Base-by-base conservation (phyloP, 2,888 invertebrate species). In the Oscheius sp. region DNA sequence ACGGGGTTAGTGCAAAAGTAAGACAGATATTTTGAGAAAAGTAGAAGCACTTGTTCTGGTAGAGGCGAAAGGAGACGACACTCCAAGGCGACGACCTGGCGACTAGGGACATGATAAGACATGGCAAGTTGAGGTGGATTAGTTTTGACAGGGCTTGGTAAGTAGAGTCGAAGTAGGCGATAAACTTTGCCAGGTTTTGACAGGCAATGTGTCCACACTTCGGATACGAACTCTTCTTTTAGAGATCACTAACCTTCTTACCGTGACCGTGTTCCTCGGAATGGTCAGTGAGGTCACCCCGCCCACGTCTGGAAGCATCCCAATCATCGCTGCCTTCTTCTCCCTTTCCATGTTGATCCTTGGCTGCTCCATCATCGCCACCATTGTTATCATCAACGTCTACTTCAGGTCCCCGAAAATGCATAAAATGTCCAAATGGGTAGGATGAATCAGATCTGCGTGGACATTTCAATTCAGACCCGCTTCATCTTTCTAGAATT, bases 301-400 rank as follows among this genome's bases (percentile, higher is more conserved):
- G 91, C 95, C 95, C 62, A 96, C 97, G 91, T 97, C 97, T 91
- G 97, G 97, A 92, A 96, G 97, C 91, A 94, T 98, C 92, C 97
- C 98, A 91, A 93, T 97, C 91, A 95, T 98, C 94, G 85, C 85
- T 29, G 85, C 87, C 2, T 89, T 88, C 74, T 89, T 89, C 77
- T 85, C 87, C 33, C 74, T 85, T 35, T 85, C 85, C 5, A 82
- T 85, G 74, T 74, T 86, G 5, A 78, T 85, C 33, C 76, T 86
- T 29, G 88, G 88, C 7, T 77, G 83, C 7, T 87, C 88, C 5
- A 87, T 89, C 70, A 84, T 89, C 42, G 83, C 87, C 59, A 88
- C 88, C 9, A 79, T 89, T 2, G 78, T 89, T 29, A 84, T 89
- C 53, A 83, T 89, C 32, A 89, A 85, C 70, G 80, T 89, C 51